Percentiles rank a stretch among this genome's conserved stretches.
phyloP scores from a whole-genome alignment of 92 coral and sea anemone genomes.

The Epizoanthus fatuus region DNA sequence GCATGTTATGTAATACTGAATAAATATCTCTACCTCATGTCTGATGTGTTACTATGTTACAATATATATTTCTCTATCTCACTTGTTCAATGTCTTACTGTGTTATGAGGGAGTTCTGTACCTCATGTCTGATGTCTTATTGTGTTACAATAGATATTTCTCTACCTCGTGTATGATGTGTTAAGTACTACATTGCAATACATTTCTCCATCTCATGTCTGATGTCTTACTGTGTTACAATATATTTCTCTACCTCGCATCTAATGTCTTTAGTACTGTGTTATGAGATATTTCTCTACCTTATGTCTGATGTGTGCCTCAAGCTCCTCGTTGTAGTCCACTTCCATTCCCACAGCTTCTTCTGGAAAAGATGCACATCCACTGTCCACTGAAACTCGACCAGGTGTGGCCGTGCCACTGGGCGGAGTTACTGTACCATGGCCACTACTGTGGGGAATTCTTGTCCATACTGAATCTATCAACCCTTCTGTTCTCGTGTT shows the following conservation, averaged over 20 bases:
- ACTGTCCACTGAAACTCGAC: conserved; percentile 25
- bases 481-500: not conserved
- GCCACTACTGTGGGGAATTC: not conserved
- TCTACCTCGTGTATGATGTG: too few relatives aligned
- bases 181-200: too few relatives aligned
- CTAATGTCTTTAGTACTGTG: conserved; percentile 45
- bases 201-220: too few relatives aligned
- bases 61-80: too few relatives aligned
- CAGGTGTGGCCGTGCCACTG: conserved; percentile 1
- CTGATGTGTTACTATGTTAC: conserved; percentile 45
- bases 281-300: conserved; percentile 47
- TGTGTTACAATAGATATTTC: too few relatives aligned
- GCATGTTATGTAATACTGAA: too few relatives aligned
- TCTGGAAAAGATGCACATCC: conserved; percentile 61
- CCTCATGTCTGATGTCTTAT: too few relatives aligned
- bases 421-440: not conserved
- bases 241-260: conserved; percentile 65
- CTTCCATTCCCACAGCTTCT: conserved; percentile 90
- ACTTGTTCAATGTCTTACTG: too few relatives aligned
- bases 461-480: not conserved
- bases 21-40: conserved; percentile 67
- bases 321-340: conserved; percentile 91
- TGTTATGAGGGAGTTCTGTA: too few relatives aligned
- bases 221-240: too few relatives aligned
- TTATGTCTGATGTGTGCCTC: conserved; percentile 78